Base-by-base conservation (phyloP, 2,797 vertebrate genomes). In the Sitta carolinensis region DNA sequence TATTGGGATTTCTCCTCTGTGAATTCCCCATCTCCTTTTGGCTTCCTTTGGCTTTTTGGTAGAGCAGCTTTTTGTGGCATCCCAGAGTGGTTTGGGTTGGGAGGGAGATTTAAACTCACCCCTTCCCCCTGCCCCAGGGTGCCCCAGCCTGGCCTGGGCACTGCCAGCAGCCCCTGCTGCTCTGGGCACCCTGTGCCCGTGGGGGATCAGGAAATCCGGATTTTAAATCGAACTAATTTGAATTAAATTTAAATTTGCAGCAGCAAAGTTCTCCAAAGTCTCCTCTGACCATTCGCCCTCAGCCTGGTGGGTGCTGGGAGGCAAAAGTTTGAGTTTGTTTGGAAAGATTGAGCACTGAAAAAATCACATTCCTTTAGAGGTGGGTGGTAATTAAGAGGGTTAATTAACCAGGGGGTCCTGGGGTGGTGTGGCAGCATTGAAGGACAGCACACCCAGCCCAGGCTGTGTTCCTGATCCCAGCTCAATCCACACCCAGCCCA, bases 1-100 rank as follows among this genome's bases (percentile, higher is more conserved):
- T 7, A 1, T 0, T 15, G 54, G 47, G 61, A 3, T 38, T 88
- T 73, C 48, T 38, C 43, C 17, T n/a, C 59, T 3, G 0, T 2
- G 3, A 8, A 0, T 66, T 61, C 47, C 50, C 47, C 26, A 21
- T 10, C 16, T 16, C 45, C 45, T 8, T 25, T 5, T 47, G 54
- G 4, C 38, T 73, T 16, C 36, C 55, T 72, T 25, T 38, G 11
- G 4, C 26, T 22, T 9, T 43, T 3, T 11, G 40, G 8, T 2
- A 17, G 63, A 34, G 55, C 55, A 40, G 63, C 20, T 77, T 69
- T 40, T 13, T 13, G 2, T 27, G 21, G 47, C 34, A 32, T 4
- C 30, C 47, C 36, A 38, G 62, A 4, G 9, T 5, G 30, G 10
- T 32, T 67, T 61, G 61, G 5, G 47, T 16, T 34, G 47, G 21